A percentile compares a stretch with the other conserved stretches of the same genome.
These are phyloP conservation scores for Vombatus ursinus DNA, from an alignment of 2,113 vertebrate species.

Conservation along the genomic window DNA sequence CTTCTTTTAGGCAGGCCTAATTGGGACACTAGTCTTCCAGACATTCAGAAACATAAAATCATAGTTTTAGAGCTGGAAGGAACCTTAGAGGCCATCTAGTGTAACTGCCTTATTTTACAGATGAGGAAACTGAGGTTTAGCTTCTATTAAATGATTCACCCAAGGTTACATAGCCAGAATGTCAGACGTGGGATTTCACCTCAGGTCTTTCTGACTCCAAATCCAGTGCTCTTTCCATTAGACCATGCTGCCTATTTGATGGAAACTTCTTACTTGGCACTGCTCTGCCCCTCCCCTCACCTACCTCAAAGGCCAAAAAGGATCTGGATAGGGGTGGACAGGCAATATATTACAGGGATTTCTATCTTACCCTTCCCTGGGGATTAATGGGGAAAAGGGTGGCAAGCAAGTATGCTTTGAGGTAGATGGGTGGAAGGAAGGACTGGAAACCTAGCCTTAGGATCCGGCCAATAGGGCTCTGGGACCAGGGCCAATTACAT, in stretches of 20 bases:
- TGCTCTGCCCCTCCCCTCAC: background rate
- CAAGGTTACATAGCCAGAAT: background rate
- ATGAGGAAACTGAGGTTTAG: background rate
- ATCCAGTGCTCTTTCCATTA: background rate
- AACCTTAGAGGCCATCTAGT: background rate
- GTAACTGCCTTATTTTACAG: background rate
- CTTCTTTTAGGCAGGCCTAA: background rate
- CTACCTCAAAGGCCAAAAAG: background rate
- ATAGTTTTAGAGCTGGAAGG: background rate
- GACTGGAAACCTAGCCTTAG: background rate
- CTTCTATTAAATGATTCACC: background rate
- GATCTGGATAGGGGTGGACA: background rate
- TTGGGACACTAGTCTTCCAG: background rate
- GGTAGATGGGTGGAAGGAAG: background rate
- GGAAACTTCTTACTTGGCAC: background rate
- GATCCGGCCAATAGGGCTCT: background rate
- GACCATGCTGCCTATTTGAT: background rate
- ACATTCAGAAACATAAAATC: background rate
- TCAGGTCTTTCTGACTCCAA: background rate
- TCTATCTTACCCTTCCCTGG: background rate
- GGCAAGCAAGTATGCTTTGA: background rate
- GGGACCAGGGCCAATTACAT: background rate
- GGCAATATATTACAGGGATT: background rate
- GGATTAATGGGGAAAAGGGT: background rate
- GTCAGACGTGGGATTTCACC: background rate